Evolutionary conservation across 2,888 invertebrate genomes (phyloP), one percentile per base, ranked within the genome.

Genomic region (Andrena dorsata): DNA sequence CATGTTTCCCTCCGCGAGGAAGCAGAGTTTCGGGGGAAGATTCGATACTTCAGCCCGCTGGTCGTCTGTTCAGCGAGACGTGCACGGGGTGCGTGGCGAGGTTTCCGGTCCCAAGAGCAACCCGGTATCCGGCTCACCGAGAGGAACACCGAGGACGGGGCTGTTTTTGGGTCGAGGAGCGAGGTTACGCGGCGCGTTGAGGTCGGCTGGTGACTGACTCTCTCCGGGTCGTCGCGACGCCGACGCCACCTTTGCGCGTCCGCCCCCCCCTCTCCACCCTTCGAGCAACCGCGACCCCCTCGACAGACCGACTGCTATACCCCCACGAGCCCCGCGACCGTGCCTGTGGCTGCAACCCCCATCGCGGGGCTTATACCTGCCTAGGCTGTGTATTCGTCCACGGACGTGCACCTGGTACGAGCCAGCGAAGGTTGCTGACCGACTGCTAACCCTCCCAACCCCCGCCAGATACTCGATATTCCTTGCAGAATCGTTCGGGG

Each of bases 141-240:
- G 73, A 58, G 41, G 69, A 64, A 51, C 60, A 65, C 56, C 65
- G 58, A 58, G 71, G 53, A 56, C 28, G 56, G 65, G 58, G 49
- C 68, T 70, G 56, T 80, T 53, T 76, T 23, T 70, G 78, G 68
- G 51, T 71, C 75, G 78, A 58, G 66, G 56, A 84, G 84, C 66
- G 81, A 86, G 83, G 91, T 89, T 92, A 89, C 92, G 91, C 91
- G 91, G 87, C 91, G 91, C 90, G 90, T 89, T 90, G 90, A 92
- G 94, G 93, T 93, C 92, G 91, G 91, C 87, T 92, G 90, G 90
- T 92, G 93, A 93, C 94, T 94, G 93, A 91, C 91, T 91, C 90
- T 90, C 90, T 90, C 91, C 89, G 91, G 92, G 92, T 56, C 92
- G 93, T 91, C 92, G 92, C 92, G 93, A 93, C 92, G 92, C 93